A percentile compares a stretch with the other conserved stretches of the same genome.
Conservation (phyloP, 1,140 invertebrate species). For the Ips typographus region DNA sequence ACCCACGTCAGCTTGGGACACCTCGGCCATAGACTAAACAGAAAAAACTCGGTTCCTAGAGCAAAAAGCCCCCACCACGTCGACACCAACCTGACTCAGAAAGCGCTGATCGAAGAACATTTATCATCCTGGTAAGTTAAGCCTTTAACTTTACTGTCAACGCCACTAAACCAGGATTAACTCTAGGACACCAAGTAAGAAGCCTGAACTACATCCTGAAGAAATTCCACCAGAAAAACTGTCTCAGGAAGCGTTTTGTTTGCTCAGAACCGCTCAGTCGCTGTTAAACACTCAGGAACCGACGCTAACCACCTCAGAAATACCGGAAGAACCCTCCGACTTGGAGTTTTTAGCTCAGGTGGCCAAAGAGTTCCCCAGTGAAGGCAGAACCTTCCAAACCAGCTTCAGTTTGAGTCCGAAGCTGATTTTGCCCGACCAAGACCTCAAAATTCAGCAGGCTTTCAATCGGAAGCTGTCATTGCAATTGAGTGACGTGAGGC, state of each 20-base stretch:
- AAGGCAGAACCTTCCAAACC: constrained; percentile 40
- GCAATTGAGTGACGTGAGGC: constrained; percentile 39
- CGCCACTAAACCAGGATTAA: not conserved
- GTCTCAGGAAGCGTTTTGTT: constrained; percentile 66
- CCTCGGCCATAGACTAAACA: constrained; percentile 44
- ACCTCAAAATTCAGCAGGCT: constrained; percentile 38
- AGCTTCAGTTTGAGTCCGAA: constrained; percentile 47
- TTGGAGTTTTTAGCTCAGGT: constrained; percentile 46
- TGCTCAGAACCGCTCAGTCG: constrained; percentile 67
- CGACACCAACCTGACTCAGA: constrained; percentile 29
- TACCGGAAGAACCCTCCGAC: constrained; percentile 38
- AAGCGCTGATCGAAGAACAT: constrained; percentile 21
- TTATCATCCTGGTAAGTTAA: constrained; percentile 20
- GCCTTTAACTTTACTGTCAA: not conserved
- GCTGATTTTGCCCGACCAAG: constrained; percentile 43
- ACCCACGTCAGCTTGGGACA: constrained; percentile 66
- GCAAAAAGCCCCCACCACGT: constrained; percentile 60
- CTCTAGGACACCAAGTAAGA: constrained; percentile 39
- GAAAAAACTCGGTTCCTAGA: constrained; percentile 47
- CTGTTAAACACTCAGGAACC: constrained; percentile 65
- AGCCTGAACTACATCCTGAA: constrained; percentile 43
- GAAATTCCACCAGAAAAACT: constrained; percentile 65
- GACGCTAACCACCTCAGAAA: constrained; percentile 55
- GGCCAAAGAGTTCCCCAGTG: constrained; percentile 47
- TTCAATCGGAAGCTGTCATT: constrained; percentile 48